Conservation (phyloP, 2,113 vertebrate genomes). For the Leptodactylus fuscus region DNA sequence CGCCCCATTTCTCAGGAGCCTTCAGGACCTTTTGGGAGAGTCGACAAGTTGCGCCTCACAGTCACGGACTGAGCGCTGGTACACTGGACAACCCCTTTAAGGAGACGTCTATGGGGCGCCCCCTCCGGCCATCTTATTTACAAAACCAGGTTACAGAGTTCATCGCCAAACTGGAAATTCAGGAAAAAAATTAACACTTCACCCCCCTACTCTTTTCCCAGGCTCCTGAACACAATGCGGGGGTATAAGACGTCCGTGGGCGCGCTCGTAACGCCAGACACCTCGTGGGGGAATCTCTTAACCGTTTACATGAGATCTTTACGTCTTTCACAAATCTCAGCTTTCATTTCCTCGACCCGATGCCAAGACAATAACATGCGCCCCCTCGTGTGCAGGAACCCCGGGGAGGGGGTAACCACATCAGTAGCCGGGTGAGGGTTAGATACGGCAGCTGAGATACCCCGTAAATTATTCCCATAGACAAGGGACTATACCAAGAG, state of each 20-base stretch:
- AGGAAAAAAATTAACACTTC: background rate
- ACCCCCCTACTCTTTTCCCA: background rate
- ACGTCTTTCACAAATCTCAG: background rate
- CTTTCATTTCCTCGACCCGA: background rate
- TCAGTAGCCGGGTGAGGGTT: background rate
- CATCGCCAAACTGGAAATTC: background rate
- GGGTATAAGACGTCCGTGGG: background rate
- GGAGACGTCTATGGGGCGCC: too few species aligned
- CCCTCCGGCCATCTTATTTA: too few species aligned
- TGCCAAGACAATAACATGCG: slow-evolving; percentile 28
- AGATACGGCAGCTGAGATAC: background rate
- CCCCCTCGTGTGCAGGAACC: background rate
- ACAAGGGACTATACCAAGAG: background rate
- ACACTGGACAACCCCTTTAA: too few species aligned
- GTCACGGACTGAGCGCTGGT: too few species aligned
- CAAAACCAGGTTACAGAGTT: background rate
- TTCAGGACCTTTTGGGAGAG: too few species aligned
- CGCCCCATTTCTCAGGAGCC: too few species aligned
- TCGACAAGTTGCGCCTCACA: too few species aligned
- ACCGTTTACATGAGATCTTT: background rate
- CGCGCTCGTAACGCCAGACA: background rate
- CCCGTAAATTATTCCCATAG: background rate
- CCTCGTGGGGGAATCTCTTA: background rate
- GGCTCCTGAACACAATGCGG: background rate
- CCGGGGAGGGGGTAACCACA: background rate